Percentiles rank a stretch among this genome's conserved stretches.
Evolutionary conservation across 2,888 invertebrate genomes (phyloP).

Genomic region (Argyra leucocephala): DNA sequence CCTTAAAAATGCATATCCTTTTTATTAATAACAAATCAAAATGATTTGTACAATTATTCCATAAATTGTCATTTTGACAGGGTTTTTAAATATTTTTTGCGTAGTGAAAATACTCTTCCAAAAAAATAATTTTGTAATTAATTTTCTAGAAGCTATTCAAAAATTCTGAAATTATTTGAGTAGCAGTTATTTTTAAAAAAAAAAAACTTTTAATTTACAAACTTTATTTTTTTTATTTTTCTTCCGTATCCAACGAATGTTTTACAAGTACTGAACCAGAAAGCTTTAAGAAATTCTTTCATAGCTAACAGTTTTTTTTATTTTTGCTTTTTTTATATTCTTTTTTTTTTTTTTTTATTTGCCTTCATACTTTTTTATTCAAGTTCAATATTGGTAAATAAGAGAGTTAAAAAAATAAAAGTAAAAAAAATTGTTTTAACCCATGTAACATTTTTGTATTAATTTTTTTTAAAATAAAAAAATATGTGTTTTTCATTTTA

Average conservation of each 20-base stretch:
- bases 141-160: too few species aligned
- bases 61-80: background rate
- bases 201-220: background rate
- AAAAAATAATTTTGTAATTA: too few species aligned
- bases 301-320: conserved; percentile 21
- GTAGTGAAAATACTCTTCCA: too few species aligned
- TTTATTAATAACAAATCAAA: conserved; percentile 1
- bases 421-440: background rate
- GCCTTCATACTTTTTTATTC: conserved; percentile 10
- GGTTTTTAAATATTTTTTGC: background rate
- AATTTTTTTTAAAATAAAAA: too few species aligned
- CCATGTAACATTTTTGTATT: background rate
- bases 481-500: too few species aligned
- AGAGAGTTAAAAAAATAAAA: background rate
- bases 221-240: background rate
- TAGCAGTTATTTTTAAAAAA: too few species aligned
- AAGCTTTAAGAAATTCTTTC: background rate
- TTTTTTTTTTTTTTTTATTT: conserved; percentile 21
- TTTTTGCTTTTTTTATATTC: conserved; percentile 38
- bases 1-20: too few species aligned
- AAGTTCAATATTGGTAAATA: background rate
- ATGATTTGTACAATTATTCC: background rate
- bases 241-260: background rate
- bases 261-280: background rate
- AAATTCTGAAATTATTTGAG: too few species aligned